Evolutionary conservation across 2,888 invertebrate genomes (phyloP).

Genomic region (Dascillus cervinus): DNA sequence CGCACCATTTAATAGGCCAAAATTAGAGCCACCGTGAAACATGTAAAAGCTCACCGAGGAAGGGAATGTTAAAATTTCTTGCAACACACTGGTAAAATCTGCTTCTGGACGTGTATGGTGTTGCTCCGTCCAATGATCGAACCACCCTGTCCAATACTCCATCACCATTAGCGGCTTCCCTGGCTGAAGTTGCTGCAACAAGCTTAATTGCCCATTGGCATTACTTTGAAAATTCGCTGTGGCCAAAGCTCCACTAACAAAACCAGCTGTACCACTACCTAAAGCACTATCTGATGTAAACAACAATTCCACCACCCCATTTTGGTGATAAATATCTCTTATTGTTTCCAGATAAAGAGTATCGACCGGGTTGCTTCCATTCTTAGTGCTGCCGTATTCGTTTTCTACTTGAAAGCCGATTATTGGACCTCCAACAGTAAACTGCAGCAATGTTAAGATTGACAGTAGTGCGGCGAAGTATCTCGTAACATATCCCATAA

Average conservation of each 20-base stretch:
- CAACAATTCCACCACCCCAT: constrained; percentile 43
- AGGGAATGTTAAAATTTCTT: constrained; percentile 30
- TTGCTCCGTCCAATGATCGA: constrained; percentile 47
- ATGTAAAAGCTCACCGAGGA: constrained; percentile 77
- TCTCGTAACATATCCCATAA: constrained; percentile 43
- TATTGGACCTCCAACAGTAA: constrained; percentile 74
- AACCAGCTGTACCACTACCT: constrained; percentile 18
- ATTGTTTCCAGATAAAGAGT: constrained; percentile 41
- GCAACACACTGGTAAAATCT: constrained; percentile 24
- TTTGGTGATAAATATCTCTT: constrained; percentile 32
- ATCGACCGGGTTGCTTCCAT: constrained; percentile 25
- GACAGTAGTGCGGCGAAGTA: constrained; percentile 48
- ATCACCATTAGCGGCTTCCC: constrained; percentile 49
- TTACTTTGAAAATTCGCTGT: constrained; percentile 48
- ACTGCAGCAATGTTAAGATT: constrained; percentile 45
- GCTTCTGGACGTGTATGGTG: constrained; percentile 25
- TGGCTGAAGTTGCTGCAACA: constrained; percentile 41
- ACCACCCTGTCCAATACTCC: constrained; percentile 57
- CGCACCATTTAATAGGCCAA: constrained; percentile 51
- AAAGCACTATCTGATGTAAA: constrained; percentile 46
- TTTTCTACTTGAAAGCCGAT: constrained; percentile 89
- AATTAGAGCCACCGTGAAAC: constrained; percentile 86
- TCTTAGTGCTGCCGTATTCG: constrained; percentile 70
- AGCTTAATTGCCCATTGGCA: constrained; percentile 38
- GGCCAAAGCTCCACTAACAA: constrained; percentile 29